Conservation (phyloP, 2,797 vertebrate species). For the Melanotaenia boesemani region DNA sequence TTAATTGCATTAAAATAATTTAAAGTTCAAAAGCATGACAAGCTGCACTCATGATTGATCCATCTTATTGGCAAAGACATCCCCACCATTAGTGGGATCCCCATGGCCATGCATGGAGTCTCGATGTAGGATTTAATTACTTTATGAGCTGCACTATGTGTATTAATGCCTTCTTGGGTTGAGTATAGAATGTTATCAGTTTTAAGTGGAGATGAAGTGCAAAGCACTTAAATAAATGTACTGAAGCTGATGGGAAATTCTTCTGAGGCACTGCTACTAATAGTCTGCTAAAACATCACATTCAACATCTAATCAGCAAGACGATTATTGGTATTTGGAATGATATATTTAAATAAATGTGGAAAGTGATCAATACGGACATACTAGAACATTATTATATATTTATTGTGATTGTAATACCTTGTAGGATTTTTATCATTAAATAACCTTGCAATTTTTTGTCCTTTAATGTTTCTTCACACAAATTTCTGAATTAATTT, state of each 20-base stretch:
- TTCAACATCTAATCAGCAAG: neutral
- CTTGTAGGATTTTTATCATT: neutral
- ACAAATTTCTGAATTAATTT: too few species aligned
- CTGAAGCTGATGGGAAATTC: neutral
- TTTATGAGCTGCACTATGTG: constrained; percentile 38
- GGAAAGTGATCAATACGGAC: neutral
- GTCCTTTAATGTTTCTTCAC: too few species aligned
- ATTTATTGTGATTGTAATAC: neutral
- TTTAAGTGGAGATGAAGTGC: neutral
- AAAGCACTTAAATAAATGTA: neutral
- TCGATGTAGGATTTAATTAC: constrained; percentile 58
- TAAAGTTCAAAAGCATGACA: constrained; percentile 52
- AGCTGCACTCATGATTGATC: constrained; percentile 29
- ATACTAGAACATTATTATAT: neutral
- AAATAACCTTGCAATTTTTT: too few species aligned
- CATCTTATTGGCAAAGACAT: constrained; percentile 57
- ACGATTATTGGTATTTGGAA: neutral
- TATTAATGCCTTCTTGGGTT: constrained; percentile 16
- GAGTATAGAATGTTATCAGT: neutral
- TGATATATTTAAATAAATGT: neutral
- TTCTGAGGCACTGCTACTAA: neutral
- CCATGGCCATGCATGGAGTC: constrained; percentile 47
- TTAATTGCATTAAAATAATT: constrained; percentile 44
- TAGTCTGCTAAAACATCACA: neutral
- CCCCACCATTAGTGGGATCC: constrained; percentile 67